A percentile compares a stretch with the other conserved stretches of the same genome.
Conservation (phyloP, 2,888 invertebrate species). For the Thymelicus sylvestris region DNA sequence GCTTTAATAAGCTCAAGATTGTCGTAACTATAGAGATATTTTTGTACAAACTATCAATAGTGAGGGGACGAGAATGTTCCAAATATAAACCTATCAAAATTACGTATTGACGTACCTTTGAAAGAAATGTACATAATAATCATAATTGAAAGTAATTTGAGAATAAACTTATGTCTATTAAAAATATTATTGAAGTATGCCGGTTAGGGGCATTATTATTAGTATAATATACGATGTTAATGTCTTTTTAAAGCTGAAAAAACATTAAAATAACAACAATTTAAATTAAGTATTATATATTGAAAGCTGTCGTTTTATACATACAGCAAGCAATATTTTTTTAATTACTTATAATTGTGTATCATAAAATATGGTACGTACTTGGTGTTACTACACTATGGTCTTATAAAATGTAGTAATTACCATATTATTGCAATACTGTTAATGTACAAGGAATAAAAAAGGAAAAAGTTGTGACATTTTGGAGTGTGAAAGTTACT, state of each 20-base stretch:
- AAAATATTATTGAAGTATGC: too few species aligned
- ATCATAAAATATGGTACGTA: conserved; percentile 5
- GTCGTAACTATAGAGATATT: neutral
- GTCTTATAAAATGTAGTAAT: conserved; percentile 11
- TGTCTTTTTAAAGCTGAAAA: too few species aligned
- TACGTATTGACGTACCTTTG: too few species aligned
- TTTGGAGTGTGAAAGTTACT: conserved; percentile 18
- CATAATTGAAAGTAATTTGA: too few species aligned
- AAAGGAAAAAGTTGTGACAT: conserved; percentile 7
- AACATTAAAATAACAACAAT: too few species aligned
- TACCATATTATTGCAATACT: conserved; percentile 1
- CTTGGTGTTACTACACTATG: conserved; percentile 7
- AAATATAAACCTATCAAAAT: too few species aligned
- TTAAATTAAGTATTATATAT: too few species aligned
- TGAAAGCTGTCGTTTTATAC: neutral
- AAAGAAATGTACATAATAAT: too few species aligned
- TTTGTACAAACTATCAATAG: neutral
- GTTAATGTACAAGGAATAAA: conserved; percentile 11
- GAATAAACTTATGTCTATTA: too few species aligned
- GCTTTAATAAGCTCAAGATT: too few species aligned
- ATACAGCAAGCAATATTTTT: neutral
- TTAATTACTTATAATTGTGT: neutral
- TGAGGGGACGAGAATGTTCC: neutral
- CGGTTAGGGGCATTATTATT: too few species aligned
- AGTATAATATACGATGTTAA: too few species aligned